phyloP scores from a whole-genome alignment of 2,797 vertebrate genomes.

The Acridotheres tristis region DNA sequence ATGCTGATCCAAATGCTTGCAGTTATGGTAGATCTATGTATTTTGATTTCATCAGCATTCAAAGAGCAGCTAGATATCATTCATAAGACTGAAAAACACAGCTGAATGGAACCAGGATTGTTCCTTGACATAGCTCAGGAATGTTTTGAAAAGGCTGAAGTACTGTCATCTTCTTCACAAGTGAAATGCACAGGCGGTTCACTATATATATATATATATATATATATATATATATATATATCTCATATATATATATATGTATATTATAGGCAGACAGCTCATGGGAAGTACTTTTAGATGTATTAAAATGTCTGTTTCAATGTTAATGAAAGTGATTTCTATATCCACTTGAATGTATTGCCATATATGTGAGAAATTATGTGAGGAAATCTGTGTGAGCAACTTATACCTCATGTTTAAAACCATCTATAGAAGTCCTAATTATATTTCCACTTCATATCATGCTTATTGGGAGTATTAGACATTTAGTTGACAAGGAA shows the following conservation, averaged over 20 bases:
- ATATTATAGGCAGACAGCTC: background rate
- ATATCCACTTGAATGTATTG: background rate
- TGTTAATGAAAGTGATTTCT: background rate
- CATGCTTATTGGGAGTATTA: background rate
- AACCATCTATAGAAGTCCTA: background rate
- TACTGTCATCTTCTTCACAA: background rate
- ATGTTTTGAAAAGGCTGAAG: slow-evolving; percentile 14
- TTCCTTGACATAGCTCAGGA: slow-evolving; percentile 11
- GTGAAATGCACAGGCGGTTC: slow-evolving; percentile 1
- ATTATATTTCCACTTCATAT: background rate
- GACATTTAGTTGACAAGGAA: background rate
- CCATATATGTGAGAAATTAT: background rate
- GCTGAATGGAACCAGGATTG: background rate
- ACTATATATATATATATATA: background rate
- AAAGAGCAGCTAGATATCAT: background rate
- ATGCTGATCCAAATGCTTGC: background rate
- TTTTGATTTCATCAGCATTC: background rate
- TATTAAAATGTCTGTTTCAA: background rate
- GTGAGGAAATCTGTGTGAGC: background rate
- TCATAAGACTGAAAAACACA: background rate
- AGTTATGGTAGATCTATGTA: background rate
- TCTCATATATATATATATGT: background rate
- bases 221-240: no score
- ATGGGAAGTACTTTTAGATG: background rate
- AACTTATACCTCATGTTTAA: background rate